These are phyloP conservation scores for Ctenopoma kingsleyae DNA, from an alignment of 2,797 vertebrate species.

Conservation along the genomic window DNA sequence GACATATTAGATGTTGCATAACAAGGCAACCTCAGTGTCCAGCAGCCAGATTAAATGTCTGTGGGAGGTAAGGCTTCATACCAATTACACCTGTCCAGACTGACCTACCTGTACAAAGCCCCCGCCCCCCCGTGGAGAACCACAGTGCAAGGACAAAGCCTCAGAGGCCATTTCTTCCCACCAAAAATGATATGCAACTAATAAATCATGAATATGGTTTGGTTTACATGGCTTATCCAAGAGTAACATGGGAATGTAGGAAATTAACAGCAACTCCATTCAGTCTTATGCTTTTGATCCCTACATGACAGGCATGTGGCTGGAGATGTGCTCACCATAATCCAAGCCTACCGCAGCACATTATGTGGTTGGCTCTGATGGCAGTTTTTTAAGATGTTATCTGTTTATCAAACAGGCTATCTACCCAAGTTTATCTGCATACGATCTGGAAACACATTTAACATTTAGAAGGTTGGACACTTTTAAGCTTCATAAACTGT, in stretches of 20 bases:
- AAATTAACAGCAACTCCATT: constrained; percentile 18
- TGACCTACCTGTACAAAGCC: constrained; percentile 15
- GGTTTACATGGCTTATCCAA: background rate
- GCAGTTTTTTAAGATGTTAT: background rate
- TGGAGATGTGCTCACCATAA: constrained; percentile 32
- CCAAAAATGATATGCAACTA: background rate
- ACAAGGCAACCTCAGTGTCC: constrained; percentile 5
- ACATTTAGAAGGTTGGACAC: background rate
- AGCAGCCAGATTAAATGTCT: constrained; percentile 52
- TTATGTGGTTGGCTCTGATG: constrained; percentile 14
- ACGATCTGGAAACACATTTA: no score
- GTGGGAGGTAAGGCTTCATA: constrained; percentile 37
- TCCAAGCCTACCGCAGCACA: constrained; percentile 28
- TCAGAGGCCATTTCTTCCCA: constrained; percentile 4
- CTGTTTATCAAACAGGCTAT: background rate
- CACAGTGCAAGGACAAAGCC: constrained; percentile 37
- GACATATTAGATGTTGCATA: constrained; percentile 11
- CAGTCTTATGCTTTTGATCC: constrained; percentile 8
- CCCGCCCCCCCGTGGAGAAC: constrained; percentile 3
- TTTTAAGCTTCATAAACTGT: no score
- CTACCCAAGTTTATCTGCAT: background rate
- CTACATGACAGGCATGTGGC: constrained; percentile 16
- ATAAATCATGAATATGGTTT: background rate
- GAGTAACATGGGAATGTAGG: background rate
- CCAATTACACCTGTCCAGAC: constrained; percentile 58